A percentile compares a stretch with the other conserved stretches of the same genome.
Evolutionary conservation across 2,113 vertebrate species (phyloP).

Genomic region (Myiozetetes cayanensis): DNA sequence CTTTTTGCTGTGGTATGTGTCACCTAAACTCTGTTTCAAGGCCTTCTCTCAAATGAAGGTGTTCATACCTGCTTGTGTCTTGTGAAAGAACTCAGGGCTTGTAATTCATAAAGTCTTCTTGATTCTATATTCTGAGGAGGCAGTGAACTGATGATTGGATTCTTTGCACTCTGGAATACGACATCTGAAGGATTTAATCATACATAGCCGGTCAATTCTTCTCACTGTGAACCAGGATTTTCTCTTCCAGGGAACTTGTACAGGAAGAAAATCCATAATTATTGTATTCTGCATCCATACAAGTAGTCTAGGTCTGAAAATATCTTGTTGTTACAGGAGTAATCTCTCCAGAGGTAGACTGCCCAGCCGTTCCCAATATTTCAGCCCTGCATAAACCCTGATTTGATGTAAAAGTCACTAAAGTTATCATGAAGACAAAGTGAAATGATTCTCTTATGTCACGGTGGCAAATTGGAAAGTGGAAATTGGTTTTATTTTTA

Average conservation of each 20-base stretch:
- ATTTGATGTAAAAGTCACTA: not conserved
- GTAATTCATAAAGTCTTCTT: rapidly evolving
- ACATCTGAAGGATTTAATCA: not conserved
- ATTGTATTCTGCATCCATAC: not conserved
- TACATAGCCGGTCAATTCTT: not conserved
- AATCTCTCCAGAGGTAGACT: not conserved
- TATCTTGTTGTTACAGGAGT: not conserved
- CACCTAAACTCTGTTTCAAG: not conserved
- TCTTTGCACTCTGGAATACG: not conserved
- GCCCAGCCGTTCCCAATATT: not conserved
- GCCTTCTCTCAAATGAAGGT: not conserved
- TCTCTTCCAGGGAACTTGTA: not conserved
- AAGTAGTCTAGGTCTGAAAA: not conserved
- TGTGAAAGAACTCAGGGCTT: not conserved
- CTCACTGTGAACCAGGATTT: rapidly evolving
- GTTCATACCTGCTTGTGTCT: not conserved
- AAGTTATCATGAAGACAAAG: not conserved
- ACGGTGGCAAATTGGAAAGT: not conserved
- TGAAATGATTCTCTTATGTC: not conserved
- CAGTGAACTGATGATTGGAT: not conserved
- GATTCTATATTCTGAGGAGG: not conserved
- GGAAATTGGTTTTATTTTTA: not conserved
- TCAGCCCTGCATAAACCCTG: not conserved
- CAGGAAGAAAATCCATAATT: not conserved
- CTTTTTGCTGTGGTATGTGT: not conserved